Evolutionary conservation across 2,888 invertebrate species (phyloP).

Genomic region (Pherbina coryleti): DNA sequence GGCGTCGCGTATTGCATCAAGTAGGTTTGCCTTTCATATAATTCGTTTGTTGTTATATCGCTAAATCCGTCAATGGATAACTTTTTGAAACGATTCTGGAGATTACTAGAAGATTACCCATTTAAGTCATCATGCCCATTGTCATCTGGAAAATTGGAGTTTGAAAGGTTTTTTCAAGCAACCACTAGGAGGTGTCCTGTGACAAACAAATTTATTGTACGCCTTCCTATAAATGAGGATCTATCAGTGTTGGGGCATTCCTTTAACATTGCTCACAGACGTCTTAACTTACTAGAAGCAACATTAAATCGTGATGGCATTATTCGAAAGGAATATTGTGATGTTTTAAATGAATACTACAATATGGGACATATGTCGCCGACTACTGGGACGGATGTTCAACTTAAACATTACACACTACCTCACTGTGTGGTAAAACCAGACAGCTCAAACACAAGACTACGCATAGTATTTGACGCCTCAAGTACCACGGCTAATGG

Average conservation of each 20-base stretch:
- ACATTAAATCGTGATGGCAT: neutral
- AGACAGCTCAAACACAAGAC: slow-evolving; percentile 33
- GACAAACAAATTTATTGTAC: no score
- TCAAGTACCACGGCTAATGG: slow-evolving; percentile 3
- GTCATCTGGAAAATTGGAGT: no score
- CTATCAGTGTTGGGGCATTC: slow-evolving; percentile 25
- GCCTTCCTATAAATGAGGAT: no score
- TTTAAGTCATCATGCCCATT: no score
- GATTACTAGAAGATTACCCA: no score
- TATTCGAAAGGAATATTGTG: slow-evolving; percentile 17
- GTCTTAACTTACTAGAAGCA: slow-evolving; percentile 31
- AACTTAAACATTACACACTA: slow-evolving; percentile 14
- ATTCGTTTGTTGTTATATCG: no score
- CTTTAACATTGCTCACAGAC: slow-evolving; percentile 6
- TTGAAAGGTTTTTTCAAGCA: no score
- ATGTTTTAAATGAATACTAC: slow-evolving; percentile 33
- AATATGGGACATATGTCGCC: no score
- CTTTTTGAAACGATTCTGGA: slow-evolving; percentile 15
- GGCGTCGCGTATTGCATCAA: slow-evolving; percentile 15
- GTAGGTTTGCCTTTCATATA: slow-evolving; percentile 21
- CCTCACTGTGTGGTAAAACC: slow-evolving; percentile 38
- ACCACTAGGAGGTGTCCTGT: no score
- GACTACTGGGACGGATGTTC: neutral
- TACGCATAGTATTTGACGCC: slow-evolving; percentile 40
- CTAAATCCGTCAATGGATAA: no score